These are phyloP conservation scores for Urophycis tenuis DNA, from an alignment of 2,797 vertebrate genomes.

Conservation along the genomic window DNA sequence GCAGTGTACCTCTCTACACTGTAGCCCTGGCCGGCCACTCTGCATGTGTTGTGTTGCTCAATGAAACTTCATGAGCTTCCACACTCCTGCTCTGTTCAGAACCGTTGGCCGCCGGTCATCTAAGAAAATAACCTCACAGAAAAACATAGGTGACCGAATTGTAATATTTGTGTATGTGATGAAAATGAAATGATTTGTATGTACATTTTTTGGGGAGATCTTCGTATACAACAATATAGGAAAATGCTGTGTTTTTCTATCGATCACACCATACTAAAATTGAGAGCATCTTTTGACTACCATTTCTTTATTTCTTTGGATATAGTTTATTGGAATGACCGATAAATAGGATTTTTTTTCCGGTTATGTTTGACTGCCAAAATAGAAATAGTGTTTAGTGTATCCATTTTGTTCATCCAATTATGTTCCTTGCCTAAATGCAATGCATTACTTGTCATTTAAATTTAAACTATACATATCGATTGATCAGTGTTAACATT, in stretches of 20 bases:
- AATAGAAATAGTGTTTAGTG: too few species aligned
- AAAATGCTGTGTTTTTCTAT: background rate
- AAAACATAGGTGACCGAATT: background rate
- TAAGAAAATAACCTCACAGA: background rate
- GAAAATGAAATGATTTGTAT: background rate
- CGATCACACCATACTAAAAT: background rate
- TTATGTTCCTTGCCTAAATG: too few species aligned
- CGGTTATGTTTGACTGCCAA: too few species aligned
- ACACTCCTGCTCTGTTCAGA: conserved; percentile 8
- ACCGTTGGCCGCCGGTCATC: too few species aligned
- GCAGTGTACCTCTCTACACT: conserved; percentile 10
- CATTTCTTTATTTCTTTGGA: too few species aligned
- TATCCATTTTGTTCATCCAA: too few species aligned
- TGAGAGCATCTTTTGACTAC: too few species aligned
- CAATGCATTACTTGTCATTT: too few species aligned
- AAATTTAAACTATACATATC: too few species aligned
- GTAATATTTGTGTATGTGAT: background rate
- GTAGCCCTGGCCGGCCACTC: background rate
- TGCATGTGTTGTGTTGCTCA: background rate
- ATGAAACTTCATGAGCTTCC: conserved; percentile 12
- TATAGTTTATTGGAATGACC: too few species aligned
- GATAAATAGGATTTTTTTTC: too few species aligned
- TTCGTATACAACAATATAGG: background rate
- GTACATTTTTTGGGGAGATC: background rate
- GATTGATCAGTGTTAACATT: too few species aligned